Base-by-base conservation (phyloP, 2,888 invertebrate genomes). In the Lasioglossum calceatum region DNA sequence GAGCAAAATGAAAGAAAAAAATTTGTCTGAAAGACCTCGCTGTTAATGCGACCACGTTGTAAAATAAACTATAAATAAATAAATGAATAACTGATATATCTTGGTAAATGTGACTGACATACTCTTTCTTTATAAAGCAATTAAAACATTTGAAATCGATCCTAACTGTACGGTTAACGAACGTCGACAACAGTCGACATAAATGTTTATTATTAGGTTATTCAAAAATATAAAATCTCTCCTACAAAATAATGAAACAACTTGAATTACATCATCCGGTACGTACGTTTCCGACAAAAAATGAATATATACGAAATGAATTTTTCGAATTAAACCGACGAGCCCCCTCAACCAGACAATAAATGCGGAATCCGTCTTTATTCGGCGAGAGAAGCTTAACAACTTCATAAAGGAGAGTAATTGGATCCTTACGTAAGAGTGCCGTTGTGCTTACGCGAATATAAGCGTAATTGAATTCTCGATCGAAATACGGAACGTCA, bases 391-490 rank as follows among this genome's bases (percentile, higher is more conserved):
- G 10, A 32, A 7, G 72, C 27, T 47, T 27, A 44, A 47, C 44
- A 12, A 47, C n/a, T 44, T 19, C 19, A 32, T 19, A 73, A 73
- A 73, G 27, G 32, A n/a, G 23, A 36, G 2, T 73, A 50, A 73
- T 73, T 73, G 36, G 50, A 78, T 70, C 23, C 7, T 50, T 23
- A 32, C 50, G 16, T 58, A 32, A 39, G 58, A 75, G 64, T 16
- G 27, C 42, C 58, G 64, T 61, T 74, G 36, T 23, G 50, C 64
- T 54, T 1, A 47, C 36, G 70, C 76, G 54, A 50, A 32, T 74
- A 78, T 70, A 81, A 82, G 50, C 44, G 73, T 76, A 82, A 88
- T 88, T 80, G 86, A 76, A 50, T 75, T 67, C 44, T 47, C 58
- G 19, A 77, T 74, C 58, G 67, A 77, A 79, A 79, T 36, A 44